A percentile compares a stretch with the other conserved stretches of the same genome.
Conservation (phyloP, 2,888 invertebrate species). For the Gymnocheta viridis region DNA sequence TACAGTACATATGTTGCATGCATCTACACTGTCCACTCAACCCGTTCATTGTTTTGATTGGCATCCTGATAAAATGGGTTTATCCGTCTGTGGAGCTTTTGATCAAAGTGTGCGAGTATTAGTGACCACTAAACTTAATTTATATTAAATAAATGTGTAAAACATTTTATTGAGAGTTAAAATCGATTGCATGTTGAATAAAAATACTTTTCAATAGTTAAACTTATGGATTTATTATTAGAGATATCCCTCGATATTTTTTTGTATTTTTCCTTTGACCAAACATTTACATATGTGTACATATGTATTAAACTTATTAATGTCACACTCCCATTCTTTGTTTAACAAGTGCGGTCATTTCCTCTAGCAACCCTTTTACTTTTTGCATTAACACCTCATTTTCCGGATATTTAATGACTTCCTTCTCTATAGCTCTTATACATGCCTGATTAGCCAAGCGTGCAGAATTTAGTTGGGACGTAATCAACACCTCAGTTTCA, state of each 20-base stretch:
- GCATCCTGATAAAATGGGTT: conserved; percentile 94
- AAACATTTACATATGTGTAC: too few species aligned
- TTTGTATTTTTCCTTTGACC: too few species aligned
- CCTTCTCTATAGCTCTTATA: conserved; percentile 82
- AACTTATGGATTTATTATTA: too few species aligned
- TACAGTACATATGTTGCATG: conserved; percentile 88
- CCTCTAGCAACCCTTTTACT: conserved; percentile 79
- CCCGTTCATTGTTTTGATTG: conserved; percentile 95
- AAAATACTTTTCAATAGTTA: not conserved
- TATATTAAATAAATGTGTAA: conserved; percentile 77
- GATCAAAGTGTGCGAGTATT: conserved; percentile 94
- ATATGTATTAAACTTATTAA: not conserved
- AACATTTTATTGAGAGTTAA: not conserved
- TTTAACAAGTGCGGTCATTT: conserved; percentile 73
- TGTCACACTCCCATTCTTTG: conserved; percentile 73
- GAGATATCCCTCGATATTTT: not conserved
- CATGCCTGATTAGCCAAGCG: conserved; percentile 84
- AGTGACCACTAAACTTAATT: conserved; percentile 93
- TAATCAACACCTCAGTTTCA: conserved; percentile 83
- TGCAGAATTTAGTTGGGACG: conserved; percentile 85
- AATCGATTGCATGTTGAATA: not conserved
- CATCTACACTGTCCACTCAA: conserved; percentile 91
- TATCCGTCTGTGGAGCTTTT: conserved; percentile 94
- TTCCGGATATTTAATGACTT: conserved; percentile 83
- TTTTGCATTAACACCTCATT: conserved; percentile 80